Base-by-base conservation (phyloP, 2,888 invertebrate genomes). In the Eristalis intricaria region DNA sequence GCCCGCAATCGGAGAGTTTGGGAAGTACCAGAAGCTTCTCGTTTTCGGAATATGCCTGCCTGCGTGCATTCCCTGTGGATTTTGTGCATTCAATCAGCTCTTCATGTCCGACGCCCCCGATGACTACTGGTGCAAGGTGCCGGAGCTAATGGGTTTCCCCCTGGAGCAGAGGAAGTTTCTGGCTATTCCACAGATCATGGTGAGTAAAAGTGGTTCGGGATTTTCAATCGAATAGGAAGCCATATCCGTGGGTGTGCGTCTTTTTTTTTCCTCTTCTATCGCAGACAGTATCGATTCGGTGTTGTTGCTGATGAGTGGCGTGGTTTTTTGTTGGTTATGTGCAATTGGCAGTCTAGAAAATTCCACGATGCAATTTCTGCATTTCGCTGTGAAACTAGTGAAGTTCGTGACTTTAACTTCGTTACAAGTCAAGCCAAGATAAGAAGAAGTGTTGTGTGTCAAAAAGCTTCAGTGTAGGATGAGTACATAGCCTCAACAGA, bases 51-150 rank as follows among this genome's bases (percentile, higher is more conserved):
- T 98, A 81, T 97, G 98, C 90, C 94, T 98, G 86, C 97, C 98
- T 19, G 97, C 98, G 3, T 97, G 98, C 91, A 95, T 98, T 90
- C 97, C 98, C 0, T 97, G 98, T 90, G 98, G 97, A 38, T 98
- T 97, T 93, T 97, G 97, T 92, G 98, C 98, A 4, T 98, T 98
- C 93, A 98, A 97, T 93, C 98, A 98, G 93, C 94, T 98, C 50
- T 98, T 98, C 93, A 97, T 98, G 97, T 95, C 97, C n/a, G 96
- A 97, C 90, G 95, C 96, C 43, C 98, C 98, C 0, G 95, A 96
- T 50, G 95, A 96, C 61, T 96, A 98, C 93, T 98, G 98, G 97
- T 98, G 98, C 91, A 94, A 93, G 85, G 95, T 97, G 29, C 96
- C 97, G 0, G 95, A 95, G 89, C 93, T 97, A 79, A 91, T 94